Base-by-base conservation (phyloP, 2,797 vertebrate genomes). In the Somateria mollissima region DNA sequence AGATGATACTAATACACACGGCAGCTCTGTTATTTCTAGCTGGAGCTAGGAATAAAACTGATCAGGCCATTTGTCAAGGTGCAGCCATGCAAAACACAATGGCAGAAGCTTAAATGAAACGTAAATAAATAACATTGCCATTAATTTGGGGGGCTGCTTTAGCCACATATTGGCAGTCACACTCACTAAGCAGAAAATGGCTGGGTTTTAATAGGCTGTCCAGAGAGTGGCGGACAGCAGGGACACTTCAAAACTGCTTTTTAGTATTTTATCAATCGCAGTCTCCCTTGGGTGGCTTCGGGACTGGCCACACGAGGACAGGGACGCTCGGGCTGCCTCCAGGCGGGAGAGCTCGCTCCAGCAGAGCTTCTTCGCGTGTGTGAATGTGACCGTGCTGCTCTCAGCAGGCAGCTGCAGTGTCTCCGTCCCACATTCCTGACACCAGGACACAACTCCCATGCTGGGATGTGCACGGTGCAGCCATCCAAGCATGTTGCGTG, bases 371-470 rank as follows among this genome's bases (percentile, higher is more conserved):
- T 25, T 30, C 15, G 37, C 32, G 20, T 62, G 67, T 76, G 72
- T 36, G 75, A 85, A 32, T 84, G 93, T 67, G 86, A 34, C 88
- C 10, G 6, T 51, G 86, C 94, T 88, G 93, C 94, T 96, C 94
- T 89, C 95, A 92, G 92, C 90, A 93, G 86, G 90, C 95, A 95
- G 96, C 80, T 83, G 37, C 24, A 82, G 84, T 21, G 83, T 76
- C 93, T 95, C 84, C 28, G 36, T 87, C 93, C 94, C 93, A 75
- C 96, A 95, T 94, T 96, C 96, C 90, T 82, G 92, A 95, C 94
- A 93, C 84, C 18, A 10, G 93, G 95, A 96, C 96, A 95, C 86
- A 74, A 79, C 81, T 97, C 84, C 96, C 93, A 93, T 90, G 90
- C 71, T 22, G 92, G 90, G 95, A 92, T 92, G 81, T 84, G 94